Evolutionary conservation across 92 coral and sea anemone species (phyloP), one percentile per base, ranked within the genome.

Genomic region (Galaxea fascicularis): DNA sequence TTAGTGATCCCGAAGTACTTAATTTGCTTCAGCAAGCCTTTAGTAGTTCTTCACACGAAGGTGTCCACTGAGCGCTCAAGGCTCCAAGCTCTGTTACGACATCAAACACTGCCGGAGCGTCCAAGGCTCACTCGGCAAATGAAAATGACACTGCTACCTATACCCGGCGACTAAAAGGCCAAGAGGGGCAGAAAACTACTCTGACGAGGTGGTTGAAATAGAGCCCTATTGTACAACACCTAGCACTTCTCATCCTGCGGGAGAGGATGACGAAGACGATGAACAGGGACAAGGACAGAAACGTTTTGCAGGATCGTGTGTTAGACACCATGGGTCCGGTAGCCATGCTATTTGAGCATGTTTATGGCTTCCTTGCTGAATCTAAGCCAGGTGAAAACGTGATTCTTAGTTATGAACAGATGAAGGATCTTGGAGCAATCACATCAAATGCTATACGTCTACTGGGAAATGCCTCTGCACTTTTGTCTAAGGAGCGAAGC

Each of bases 391-490:
- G n/a, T n/a, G n/a, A n/a, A n/a, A n/a, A n/a, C n/a, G n/a, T n/a
- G n/a, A n/a, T n/a, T n/a, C 53, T 69, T 25, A 69, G 74, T 39
- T 69, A 44, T 69, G 74, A 69, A 54, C 90, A 89, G 66, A 44
- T 89, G 82, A 89, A 70, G 52, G 86, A 85, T 39, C 79, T 85
- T 58, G 90, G 93, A 53, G 76, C 93, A 52, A 52, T 86, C 58
- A 28, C 85, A n/a, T 85, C 90, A 35, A 89, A 74, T 64, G 67
- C 93, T 45, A 63, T 86, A 44, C 45, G 84, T 27, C 82, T 86
- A 58, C n/a, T 85, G 49, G 93, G 93, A 22, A 90, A 90, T 85
- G 86, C 91, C 27, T 87, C 89, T 53, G 94, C 87, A 24, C 53
- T 69, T 69, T 44, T 69, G 74, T 73, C 83, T 0, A 91, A 82